Evolutionary conservation across 2,888 invertebrate genomes (phyloP), one percentile per base, ranked within the genome.

Genomic region (Pammene fasciana): DNA sequence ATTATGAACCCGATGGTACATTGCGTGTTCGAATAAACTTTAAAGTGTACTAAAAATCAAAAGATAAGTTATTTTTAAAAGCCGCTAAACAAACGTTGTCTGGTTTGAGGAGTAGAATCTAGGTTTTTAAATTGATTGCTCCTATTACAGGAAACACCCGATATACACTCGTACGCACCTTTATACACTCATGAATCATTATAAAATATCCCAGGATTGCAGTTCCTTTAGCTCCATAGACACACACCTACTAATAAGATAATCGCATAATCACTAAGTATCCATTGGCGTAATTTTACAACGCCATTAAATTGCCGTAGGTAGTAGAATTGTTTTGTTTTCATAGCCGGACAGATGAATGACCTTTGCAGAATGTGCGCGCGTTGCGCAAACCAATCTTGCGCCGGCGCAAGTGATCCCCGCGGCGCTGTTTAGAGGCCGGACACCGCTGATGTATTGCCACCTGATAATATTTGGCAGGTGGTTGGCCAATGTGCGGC

Each of bases 341-440:
- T 60, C 45, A 5, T 34, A 18, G 45, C 54, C 14, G 59, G 66
- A 52, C 66, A 67, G 59, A 67, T 67, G 59, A 67, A 67, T 67
- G 66, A 67, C 59, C 66, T 67, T 67, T 67, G 45, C 66, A 59
- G 66, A 60, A 60, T 67, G 59, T 41, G 62, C 62, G 18, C 13
- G 62, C 41, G 52, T 62, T 62, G 62, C 62, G 62, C 62, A 62
- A 62, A 62, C 18, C n/a, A 52, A 62, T 52, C 26, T 18, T n/a
- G 59, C 45, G 59, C 59, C 45, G 26, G 45, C 38, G 62, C 61
- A 38, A 62, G 50, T 52, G 52, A 52, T 62, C 62, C 62, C 62
- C 10, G 62, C 50, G 62, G 62, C 62, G 38, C 5, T 41, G 50
- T 9, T 41, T 41, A 5, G 41, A 52, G 62, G 62, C 50, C 62